Evolutionary conservation across 2,797 vertebrate species (phyloP), one percentile per base, ranked within the genome.

Genomic region (Myotis vivesi): DNA sequence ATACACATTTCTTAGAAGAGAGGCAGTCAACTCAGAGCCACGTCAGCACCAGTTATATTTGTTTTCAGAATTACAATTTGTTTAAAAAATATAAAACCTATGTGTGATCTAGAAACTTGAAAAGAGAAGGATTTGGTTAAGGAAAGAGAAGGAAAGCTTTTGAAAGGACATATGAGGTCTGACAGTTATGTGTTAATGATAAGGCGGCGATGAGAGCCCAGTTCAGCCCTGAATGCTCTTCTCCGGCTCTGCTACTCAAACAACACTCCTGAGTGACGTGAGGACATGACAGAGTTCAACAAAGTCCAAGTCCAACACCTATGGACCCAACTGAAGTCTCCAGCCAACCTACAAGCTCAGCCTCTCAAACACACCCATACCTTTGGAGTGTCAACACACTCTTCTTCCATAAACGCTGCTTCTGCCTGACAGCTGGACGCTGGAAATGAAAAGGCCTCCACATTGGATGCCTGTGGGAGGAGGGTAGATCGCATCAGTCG

Each of bases 331-430:
- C 15, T 19, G 44, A 38, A n/a, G 16, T 10, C 23, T 82, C 62
- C 8, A 22, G 55, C 62, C 89, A 69, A 44, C 12, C 23, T 5
- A 30, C 30, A 15, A 49, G 25, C 59, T 89, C n/a, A 1, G 62
- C 15, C 46, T 73, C 51, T 44, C 46, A 25, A 12, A 62, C 62
- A 51, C 1, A 71, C 3, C 20, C 4, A 0, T 99, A 99, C 99
- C 99, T 99, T 99, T 93, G 99, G 99, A 0, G 99, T 99, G 96
- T 98, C 99, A 4, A 99, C 98, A 98, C 95, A 98, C 22, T 99
- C 99, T 95, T 99, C 99, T 77, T 99, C 99, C 99, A 99, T 99
- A 95, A 99, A 99, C 0, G 98, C 98, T 33, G 99, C 98, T 91
- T 99, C 99, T 11, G 98, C 98, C 71, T 98, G 97, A 97, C 99